Percentiles rank a stretch among this genome's conserved stretches.
Evolutionary conservation across 2,888 invertebrate genomes (phyloP).

Genomic region (Craniophora ligustri): DNA sequence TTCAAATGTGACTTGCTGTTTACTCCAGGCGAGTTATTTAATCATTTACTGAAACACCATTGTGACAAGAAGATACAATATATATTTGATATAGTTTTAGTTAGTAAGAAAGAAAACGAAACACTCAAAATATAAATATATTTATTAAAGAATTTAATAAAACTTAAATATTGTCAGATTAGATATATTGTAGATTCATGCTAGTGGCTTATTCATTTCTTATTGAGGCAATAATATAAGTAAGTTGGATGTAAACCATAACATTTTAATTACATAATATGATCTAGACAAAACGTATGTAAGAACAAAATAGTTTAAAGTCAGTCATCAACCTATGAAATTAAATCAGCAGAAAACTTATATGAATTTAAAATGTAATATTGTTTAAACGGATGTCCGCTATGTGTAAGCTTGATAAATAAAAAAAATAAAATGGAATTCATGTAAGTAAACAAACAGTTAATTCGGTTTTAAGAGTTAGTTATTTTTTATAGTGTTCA

Average conservation of each 20-base stretch:
- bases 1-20: slow-evolving; percentile 75
- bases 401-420: too few species aligned
- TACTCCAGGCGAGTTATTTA: slow-evolving; percentile 70
- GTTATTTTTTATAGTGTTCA: background rate
- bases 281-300: background rate
- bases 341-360: too few species aligned
- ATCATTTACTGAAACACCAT: slow-evolving; percentile 74
- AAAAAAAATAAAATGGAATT: too few species aligned
- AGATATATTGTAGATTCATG: too few species aligned
- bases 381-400: too few species aligned
- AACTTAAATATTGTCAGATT: too few species aligned
- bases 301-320: background rate
- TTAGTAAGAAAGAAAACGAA: slow-evolving; percentile 32
- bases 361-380: too few species aligned
- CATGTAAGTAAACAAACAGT: too few species aligned
- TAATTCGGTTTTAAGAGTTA: background rate
- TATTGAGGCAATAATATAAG: too few species aligned
- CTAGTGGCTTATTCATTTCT: background rate
- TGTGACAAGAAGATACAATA: slow-evolving; percentile 64
- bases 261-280: too few species aligned
- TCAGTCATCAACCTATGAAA: too few species aligned
- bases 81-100: slow-evolving; percentile 63
- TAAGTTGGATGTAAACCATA: too few species aligned
- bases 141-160: background rate
- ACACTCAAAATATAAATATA: background rate